Evolutionary conservation across 2,888 invertebrate species (phyloP), one percentile per base, ranked within the genome.

Genomic region (Cordilura impudica): DNA sequence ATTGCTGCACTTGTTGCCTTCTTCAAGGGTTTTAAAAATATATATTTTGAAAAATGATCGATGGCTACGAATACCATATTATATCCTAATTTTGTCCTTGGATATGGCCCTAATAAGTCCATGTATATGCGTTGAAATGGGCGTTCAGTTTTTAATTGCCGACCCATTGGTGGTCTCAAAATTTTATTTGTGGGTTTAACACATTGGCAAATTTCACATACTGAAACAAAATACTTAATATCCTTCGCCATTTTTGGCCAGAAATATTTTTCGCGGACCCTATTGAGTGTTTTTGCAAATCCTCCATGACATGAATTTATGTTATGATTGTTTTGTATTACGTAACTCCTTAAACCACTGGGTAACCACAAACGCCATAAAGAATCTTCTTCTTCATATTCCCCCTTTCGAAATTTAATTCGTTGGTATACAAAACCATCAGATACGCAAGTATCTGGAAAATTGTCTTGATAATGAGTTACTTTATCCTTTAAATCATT

Each of bases 51-150:
- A n/a, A n/a, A n/a, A n/a, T n/a, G 60, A 53, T 71, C 71, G 3
- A 75, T n/a, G 0, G 66, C 61, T 5, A 74, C 65, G 12, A 82
- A 53, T 8, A 78, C 43, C n/a, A 19, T 14, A 8, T 35, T 54
- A 16, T 78, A 67, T 8, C 53, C 71, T 2, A 1, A 7, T 43
- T 66, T 74, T 0, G 51, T 60, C 12, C 67, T 16, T 2, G 80
- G 70, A 47, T 78, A 81, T 16, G 80, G 81, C 19, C 69, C 78
- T 16, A 74, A 39, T 1, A 81, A 26, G 53, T 82, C 81, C n/a
- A n/a, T n/a, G n/a, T n/a, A n/a, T n/a, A n/a, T n/a, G n/a, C n/a
- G n/a, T n/a, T n/a, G n/a, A n/a, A 67, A 74, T 1, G 67, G 69
- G 1, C 75, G 60, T 7, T 47, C 45, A 0, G 63, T 56, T 35